Evolutionary conservation across 2,888 invertebrate genomes (phyloP).

Genomic region (Parochlus steinenii): DNA sequence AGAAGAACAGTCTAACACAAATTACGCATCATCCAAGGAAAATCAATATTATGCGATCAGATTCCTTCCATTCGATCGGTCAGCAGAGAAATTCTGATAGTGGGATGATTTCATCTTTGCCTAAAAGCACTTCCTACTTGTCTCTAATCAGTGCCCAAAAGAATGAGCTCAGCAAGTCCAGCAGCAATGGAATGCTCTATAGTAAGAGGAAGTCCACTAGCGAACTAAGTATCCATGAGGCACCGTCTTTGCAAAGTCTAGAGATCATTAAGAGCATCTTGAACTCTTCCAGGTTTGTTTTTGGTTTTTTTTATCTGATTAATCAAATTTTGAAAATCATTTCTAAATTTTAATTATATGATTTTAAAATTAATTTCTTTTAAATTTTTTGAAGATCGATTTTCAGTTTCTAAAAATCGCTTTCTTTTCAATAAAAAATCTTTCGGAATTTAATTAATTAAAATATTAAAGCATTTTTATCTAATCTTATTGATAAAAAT

Average conservation of each 20-base stretch:
- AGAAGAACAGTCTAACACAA: too few species aligned
- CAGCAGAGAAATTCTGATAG: slow-evolving; percentile 12
- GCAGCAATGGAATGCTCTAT: slow-evolving; percentile 10
- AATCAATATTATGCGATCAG: slow-evolving; percentile 21
- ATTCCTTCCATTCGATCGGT: slow-evolving; percentile 25
- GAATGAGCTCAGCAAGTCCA: slow-evolving; percentile 14
- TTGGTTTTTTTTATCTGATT: too few species aligned
- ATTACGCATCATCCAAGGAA: too few species aligned
- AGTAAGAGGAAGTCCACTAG: slow-evolving; percentile 24
- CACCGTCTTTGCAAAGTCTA: slow-evolving; percentile 28
- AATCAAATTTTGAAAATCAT: too few species aligned
- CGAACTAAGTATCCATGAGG: slow-evolving; percentile 29
- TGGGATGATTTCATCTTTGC: slow-evolving; percentile 15
- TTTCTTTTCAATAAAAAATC: too few species aligned
- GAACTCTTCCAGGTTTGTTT: slow-evolving; percentile 10
- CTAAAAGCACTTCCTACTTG: slow-evolving; percentile 25
- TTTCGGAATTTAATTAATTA: too few species aligned
- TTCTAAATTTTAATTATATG: too few species aligned
- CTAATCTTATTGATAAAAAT: too few species aligned
- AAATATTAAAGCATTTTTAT: too few species aligned
- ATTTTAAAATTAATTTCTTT: too few species aligned
- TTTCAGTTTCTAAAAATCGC: too few species aligned
- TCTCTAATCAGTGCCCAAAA: slow-evolving; percentile 20
- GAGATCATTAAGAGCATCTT: slow-evolving; percentile 24
- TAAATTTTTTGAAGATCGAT: too few species aligned